Evolutionary conservation across 2,113 vertebrate genomes (phyloP), one percentile per base, ranked within the genome.

Genomic region (Aleadryas rufinucha): DNA sequence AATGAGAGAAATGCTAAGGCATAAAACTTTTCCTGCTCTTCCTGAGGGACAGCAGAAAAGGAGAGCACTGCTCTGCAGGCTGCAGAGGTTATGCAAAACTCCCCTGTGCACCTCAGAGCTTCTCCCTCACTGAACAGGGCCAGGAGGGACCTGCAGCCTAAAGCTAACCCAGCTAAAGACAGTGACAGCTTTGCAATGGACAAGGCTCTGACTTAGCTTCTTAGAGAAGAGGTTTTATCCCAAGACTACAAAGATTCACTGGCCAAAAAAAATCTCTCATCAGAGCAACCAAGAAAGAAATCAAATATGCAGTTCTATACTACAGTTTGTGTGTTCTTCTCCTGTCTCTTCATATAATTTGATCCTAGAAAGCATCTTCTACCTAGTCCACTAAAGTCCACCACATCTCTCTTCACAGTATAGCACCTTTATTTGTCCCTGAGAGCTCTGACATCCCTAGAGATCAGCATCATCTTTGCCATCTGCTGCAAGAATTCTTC

Each of bases 371-470:
- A 81, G 28, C 18, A 42, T 63, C 78, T 89, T 63, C 68, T 75
- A 84, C 41, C 35, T 68, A 71, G 8, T 47, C 79, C 74, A 61
- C 30, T 72, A 69, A 53, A 84, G 52, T 52, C 56, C 71, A 87
- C 39, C 56, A 71, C 41, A 44, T 63, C 54, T 64, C 85, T 91
- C 59, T 49, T 68, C n/a, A 65, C 70, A 88, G 70, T 63, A 77
- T 91, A 96, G 95, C 96, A 96, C 92, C 95, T 94, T 86, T 94
- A 68, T 87, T 89, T 94, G 90, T 94, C 93, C 96, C 96, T 95
- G 95, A 96, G 92, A 96, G 91, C 88, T 97, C 88, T 49, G 68
- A 74, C 45, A 94, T 86, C 69, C 72, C 86, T 92, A 89, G 76
- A 94, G 49, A 90, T 88, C 68, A 78, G 23, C 47, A 77, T 88